Evolutionary conservation across 2,797 vertebrate species (phyloP).

Genomic region (Synaphobranchus kaupii): DNA sequence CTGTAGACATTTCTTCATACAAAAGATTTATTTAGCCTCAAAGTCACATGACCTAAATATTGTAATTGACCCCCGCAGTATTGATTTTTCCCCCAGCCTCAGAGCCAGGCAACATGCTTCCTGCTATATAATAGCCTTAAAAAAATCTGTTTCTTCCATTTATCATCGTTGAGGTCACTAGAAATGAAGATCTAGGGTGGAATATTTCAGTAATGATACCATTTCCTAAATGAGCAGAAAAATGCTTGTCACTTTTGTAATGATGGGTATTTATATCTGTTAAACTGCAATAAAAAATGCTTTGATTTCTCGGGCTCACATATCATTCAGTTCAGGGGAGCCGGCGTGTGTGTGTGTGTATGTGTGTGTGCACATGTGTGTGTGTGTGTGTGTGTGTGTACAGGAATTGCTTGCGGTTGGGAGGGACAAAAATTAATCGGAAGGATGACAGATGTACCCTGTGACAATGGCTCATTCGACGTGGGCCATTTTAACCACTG

Average conservation of each 20-base stretch:
- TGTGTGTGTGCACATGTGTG: conserved; percentile 30
- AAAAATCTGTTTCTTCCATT: conserved; percentile 67
- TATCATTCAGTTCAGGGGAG: conserved; percentile 11
- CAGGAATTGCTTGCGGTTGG: conserved; percentile 59
- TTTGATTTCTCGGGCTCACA: conserved; percentile 38
- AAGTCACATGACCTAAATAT: conserved; percentile 79
- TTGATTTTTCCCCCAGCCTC: conserved; percentile 73
- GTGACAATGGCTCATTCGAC: conserved; percentile 64
- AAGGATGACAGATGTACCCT: conserved; percentile 75
- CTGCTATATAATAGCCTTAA: conserved; percentile 73
- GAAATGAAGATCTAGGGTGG: conserved; percentile 56
- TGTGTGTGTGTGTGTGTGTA: conserved; percentile 32
- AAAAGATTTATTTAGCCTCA: conserved; percentile 75
- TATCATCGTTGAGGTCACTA: conserved; percentile 58
- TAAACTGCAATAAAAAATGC: conserved; percentile 64
- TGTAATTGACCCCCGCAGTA: conserved; percentile 79
- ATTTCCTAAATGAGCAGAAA: conserved; percentile 66
- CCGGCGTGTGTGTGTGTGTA: conserved; percentile 17
- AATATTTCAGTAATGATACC: conserved; percentile 66
- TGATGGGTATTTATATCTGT: conserved; percentile 72
- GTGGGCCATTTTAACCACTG: conserved; percentile 11
- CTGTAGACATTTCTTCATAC: conserved; percentile 66
- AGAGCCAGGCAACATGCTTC: conserved; percentile 70
- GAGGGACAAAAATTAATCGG: conserved; percentile 64
- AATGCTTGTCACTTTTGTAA: conserved; percentile 69